These are phyloP conservation scores for Spisula subtruncata DNA, from an alignment of 2,888 invertebrate genomes.

Conservation along the genomic window DNA sequence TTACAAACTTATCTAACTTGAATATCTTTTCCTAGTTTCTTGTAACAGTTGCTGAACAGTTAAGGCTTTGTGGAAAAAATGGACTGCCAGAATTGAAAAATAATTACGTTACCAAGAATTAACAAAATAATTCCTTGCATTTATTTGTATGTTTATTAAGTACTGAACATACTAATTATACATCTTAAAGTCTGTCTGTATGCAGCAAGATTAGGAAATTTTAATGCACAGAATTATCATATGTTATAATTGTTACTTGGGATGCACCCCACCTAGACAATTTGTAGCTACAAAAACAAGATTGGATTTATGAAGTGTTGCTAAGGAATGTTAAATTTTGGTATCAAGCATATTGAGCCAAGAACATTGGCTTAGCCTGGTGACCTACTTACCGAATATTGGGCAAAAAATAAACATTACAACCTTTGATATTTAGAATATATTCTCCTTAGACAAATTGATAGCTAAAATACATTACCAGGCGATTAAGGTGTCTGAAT, in stretches of 20 bases:
- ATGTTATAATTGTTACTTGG: too few relatives aligned
- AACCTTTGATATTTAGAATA: conserved; percentile 27
- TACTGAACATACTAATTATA: neutral
- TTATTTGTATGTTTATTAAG: neutral
- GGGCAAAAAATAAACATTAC: conserved; percentile 5
- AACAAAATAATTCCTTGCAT: neutral
- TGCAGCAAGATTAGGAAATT: too few relatives aligned
- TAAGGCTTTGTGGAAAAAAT: too few relatives aligned
- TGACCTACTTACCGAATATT: conserved; percentile 13
- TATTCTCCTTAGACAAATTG: neutral
- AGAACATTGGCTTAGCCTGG: conserved; percentile 13
- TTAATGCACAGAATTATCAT: too few relatives aligned
- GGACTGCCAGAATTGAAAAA: too few relatives aligned
- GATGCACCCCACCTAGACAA: neutral
- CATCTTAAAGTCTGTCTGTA: too few relatives aligned
- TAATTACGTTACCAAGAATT: too few relatives aligned
- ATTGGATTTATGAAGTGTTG: neutral
- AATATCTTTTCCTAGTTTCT: too few relatives aligned
- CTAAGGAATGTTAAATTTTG: conserved; percentile 13
- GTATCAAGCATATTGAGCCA: neutral
- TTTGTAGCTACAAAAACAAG: neutral
- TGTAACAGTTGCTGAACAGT: too few relatives aligned
- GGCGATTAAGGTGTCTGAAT: conserved; percentile 18
- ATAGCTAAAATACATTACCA: conserved; percentile 9
- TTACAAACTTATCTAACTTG: too few relatives aligned